phyloP scores from a whole-genome alignment of 2,888 invertebrate genomes.

The Athalia circularis region DNA sequence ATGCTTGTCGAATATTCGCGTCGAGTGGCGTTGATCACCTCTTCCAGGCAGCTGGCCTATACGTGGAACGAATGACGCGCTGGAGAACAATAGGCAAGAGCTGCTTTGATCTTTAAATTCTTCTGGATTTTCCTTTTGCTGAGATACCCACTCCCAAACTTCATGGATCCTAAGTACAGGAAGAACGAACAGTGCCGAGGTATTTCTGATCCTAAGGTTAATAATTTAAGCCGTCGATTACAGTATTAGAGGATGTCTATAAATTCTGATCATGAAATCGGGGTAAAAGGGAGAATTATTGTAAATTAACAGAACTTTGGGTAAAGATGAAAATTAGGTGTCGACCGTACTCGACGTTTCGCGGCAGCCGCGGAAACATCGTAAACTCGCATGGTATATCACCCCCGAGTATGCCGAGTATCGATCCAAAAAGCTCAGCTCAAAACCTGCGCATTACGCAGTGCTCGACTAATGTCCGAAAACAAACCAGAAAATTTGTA shows the following conservation, averaged over 20 bases:
- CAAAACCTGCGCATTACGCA: conserved; percentile 4
- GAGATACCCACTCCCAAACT: not conserved
- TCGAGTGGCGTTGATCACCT: conserved; percentile 21
- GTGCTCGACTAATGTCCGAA: not conserved
- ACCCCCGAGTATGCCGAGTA: not conserved
- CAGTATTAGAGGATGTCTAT: no score
- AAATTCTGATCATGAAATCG: no score
- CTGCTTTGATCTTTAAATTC: conserved; percentile 26
- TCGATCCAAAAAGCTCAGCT: not conserved
- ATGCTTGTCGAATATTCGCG: no score
- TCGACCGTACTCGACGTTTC: no score
- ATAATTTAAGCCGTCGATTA: no score
- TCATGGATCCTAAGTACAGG: not conserved
- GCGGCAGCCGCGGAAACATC: no score
- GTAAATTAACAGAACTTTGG: no score
- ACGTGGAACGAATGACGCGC: not conserved
- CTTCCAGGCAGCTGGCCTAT: not conserved
- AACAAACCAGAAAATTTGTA: no score
- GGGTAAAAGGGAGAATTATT: no score
- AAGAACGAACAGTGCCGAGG: not conserved
- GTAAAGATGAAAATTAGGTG: no score
- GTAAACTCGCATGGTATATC: no score
- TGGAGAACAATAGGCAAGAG: conserved; percentile 31
- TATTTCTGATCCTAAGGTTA: not conserved
- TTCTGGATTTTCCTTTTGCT: conserved; percentile 6